These are phyloP conservation scores for Diarsia brunnea DNA, from an alignment of 2,888 invertebrate species.

Conservation along the genomic window DNA sequence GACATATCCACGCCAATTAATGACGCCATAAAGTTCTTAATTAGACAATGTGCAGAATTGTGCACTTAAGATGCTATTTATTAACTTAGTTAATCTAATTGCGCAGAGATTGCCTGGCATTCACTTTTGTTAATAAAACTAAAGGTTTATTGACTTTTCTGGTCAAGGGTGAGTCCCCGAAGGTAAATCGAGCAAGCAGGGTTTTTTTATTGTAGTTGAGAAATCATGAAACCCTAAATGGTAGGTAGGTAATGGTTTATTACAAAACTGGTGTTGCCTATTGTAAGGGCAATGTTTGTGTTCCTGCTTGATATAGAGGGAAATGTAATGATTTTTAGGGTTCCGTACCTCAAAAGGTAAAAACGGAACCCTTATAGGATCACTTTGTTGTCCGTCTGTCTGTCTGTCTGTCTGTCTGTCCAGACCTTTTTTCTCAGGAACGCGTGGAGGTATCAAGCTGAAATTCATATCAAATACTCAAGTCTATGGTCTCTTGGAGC, in stretches of 20 bases:
- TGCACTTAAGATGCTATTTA: slow-evolving; percentile 62
- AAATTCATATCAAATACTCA: too few relatives aligned
- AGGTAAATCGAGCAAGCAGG: not conserved
- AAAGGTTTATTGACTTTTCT: slow-evolving; percentile 30
- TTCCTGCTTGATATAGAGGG: not conserved
- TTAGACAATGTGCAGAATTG: slow-evolving; percentile 66
- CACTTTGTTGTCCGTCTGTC: too few relatives aligned
- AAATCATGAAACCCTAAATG: too few relatives aligned
- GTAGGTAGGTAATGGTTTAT: too few relatives aligned
- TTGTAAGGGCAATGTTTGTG: not conserved
- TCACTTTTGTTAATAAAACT: slow-evolving; percentile 44
- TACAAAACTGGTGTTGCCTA: not conserved
- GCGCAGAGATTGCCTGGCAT: slow-evolving; percentile 20
- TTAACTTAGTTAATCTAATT: slow-evolving; percentile 33
- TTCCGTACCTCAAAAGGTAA: too few relatives aligned
- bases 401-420: too few relatives aligned
- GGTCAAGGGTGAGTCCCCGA: slow-evolving; percentile 1
- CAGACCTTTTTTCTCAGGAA: too few relatives aligned
- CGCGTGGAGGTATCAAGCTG: too few relatives aligned
- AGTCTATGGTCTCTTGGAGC: too few relatives aligned
- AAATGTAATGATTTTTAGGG: not conserved
- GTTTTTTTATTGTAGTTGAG: too few relatives aligned
- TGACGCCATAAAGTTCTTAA: slow-evolving; percentile 65
- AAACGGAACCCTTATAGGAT: too few relatives aligned
- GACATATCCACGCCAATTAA: slow-evolving; percentile 50